Conservation (phyloP, 2,113 vertebrate genomes). For the Chionomys nivalis region DNA sequence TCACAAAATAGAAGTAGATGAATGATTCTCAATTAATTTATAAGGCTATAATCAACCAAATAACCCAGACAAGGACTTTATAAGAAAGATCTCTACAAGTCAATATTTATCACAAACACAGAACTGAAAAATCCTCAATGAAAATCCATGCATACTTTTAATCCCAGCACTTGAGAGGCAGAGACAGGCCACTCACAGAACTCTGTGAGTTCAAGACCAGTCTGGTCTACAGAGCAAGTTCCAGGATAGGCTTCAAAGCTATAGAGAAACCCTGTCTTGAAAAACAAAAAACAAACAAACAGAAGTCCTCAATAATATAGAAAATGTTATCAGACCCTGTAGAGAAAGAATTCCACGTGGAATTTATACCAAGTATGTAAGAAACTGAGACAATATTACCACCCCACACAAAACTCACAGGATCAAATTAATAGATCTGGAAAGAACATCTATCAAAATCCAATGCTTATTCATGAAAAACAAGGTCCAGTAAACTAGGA, state of each 20-base stretch:
- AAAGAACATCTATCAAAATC: background rate
- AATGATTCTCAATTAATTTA: slow-evolving; percentile 18
- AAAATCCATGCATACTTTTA: too few species aligned
- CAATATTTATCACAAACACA: background rate
- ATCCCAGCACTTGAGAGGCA: too few species aligned
- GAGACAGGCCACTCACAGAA: too few species aligned
- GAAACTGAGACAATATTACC: background rate
- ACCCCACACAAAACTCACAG: background rate
- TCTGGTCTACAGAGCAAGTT: too few species aligned
- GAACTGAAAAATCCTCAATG: background rate
- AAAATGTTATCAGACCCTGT: background rate
- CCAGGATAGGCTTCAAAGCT: too few species aligned
- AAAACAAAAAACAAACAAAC: too few species aligned
- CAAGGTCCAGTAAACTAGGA: background rate
- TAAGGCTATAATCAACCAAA: background rate
- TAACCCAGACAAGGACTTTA: background rate
- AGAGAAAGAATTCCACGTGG: background rate
- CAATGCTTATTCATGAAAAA: background rate
- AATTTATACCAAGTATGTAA: background rate
- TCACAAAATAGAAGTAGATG: background rate
- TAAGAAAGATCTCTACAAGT: background rate
- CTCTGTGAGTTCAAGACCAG: too few species aligned
- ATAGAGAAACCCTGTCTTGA: too few species aligned
- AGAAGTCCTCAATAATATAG: background rate
- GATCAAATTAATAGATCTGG: background rate